Percentiles rank a stretch among this genome's conserved stretches.
Conservation (phyloP, 2,797 vertebrate species). For the Allobates femoralis region DNA sequence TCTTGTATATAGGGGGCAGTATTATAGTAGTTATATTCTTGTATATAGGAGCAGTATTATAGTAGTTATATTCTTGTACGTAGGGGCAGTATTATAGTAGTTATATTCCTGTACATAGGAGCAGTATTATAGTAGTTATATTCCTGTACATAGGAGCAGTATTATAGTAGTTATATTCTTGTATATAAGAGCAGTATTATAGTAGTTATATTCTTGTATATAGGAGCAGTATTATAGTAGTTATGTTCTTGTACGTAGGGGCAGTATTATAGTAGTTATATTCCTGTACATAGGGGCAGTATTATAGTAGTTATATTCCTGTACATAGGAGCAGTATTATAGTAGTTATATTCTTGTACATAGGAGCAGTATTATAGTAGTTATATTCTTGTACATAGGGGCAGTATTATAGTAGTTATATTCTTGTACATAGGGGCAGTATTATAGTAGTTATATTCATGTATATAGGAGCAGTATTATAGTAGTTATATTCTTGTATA, state of each 20-base stretch:
- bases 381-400: background rate
- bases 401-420: background rate
- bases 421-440: no score
- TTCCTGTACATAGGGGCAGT: background rate
- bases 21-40: slow-evolving; percentile 11
- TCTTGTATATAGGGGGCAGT: background rate
- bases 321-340: background rate
- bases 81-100: background rate
- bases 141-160: background rate
- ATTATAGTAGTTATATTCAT: no score
- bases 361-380: background rate
- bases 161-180: background rate
- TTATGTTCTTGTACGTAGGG: background rate
- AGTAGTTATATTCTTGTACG: background rate
- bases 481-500: no score
- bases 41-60: background rate
- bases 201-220: background rate
- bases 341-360: background rate
- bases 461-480: no score
- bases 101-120: background rate
- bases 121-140: background rate
- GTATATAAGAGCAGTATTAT: background rate
- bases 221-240: background rate
- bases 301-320: background rate
- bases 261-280: slow-evolving; percentile 2